A percentile compares a stretch with the other conserved stretches of the same genome.
phyloP scores from a whole-genome alignment of 2,797 vertebrate genomes.

The Sebastes minor region DNA sequence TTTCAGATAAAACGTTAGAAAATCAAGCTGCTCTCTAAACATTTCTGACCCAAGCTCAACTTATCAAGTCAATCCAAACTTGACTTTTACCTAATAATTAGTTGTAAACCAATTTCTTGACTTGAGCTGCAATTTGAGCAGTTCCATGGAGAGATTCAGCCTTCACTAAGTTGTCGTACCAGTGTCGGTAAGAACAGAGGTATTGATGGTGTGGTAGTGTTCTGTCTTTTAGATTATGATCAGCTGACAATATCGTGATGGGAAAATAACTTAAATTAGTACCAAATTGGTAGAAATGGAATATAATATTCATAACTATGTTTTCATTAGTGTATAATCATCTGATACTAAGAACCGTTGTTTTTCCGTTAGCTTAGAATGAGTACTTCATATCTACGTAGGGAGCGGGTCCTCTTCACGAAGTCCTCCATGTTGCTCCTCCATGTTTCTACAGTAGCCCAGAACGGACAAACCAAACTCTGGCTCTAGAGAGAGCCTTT shows the following conservation, averaged over 20 bases:
- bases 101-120: not conserved
- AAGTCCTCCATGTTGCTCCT: too few relatives aligned
- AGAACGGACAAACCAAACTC: too few relatives aligned
- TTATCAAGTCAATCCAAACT: not conserved
- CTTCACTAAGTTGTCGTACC: not conserved
- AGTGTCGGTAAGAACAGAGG: not conserved
- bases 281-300: too few relatives aligned
- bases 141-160: not conserved
- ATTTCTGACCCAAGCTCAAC: not conserved
- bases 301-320: too few relatives aligned
- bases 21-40: not conserved
- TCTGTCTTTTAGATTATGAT: not conserved
- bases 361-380: too few relatives aligned
- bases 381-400: too few relatives aligned
- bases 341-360: too few relatives aligned
- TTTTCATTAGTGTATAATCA: too few relatives aligned
- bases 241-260: not conserved
- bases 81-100: not conserved
- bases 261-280: not conserved
- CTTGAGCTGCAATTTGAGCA: not conserved
- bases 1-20: not conserved
- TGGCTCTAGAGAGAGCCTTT: too few relatives aligned
- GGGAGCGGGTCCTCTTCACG: too few relatives aligned
- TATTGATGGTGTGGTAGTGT: not conserved
- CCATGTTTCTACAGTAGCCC: too few relatives aligned